phyloP scores from a whole-genome alignment of 2,888 invertebrate species.

The Venusia cambrica region DNA sequence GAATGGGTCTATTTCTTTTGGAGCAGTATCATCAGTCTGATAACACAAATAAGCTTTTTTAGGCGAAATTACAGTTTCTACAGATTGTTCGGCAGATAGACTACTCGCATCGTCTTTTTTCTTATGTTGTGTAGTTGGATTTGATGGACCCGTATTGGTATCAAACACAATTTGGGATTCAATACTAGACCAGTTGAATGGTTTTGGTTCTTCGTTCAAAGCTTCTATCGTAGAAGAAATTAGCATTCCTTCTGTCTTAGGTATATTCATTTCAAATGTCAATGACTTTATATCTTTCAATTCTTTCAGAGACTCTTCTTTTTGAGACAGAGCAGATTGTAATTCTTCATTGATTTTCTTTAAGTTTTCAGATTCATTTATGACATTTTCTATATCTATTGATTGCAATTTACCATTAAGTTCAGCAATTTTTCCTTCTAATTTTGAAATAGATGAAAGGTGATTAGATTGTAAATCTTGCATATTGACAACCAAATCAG shows the following conservation, averaged over 20 bases:
- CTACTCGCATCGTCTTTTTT: constrained; percentile 40
- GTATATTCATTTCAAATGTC: constrained; percentile 72
- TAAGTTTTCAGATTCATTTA: constrained; percentile 39
- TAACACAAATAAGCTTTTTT: constrained; percentile 80
- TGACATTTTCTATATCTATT: constrained; percentile 39
- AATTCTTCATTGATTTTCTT: constrained; percentile 49
- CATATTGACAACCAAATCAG: constrained; percentile 50
- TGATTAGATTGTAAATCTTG: constrained; percentile 47
- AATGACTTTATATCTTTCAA: constrained; percentile 60
- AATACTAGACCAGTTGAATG: constrained; percentile 49
- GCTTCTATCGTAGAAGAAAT: constrained; percentile 73
- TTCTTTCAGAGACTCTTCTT: constrained; percentile 60
- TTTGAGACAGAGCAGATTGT: constrained; percentile 44
- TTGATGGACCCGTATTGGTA: constrained; percentile 29
- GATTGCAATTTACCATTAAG: constrained; percentile 50
- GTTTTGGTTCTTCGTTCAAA: constrained; percentile 45
- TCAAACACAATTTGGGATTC: constrained; percentile 69
- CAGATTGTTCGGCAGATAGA: constrained; percentile 30
- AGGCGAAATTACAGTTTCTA: constrained; percentile 67
- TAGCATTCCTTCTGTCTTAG: constrained; percentile 74
- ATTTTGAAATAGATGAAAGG: constrained; percentile 39
- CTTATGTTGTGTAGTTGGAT: not conserved
- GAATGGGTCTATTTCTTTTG: constrained; percentile 55
- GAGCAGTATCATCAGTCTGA: constrained; percentile 40
- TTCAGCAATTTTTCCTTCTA: constrained; percentile 53